phyloP scores from a whole-genome alignment of 2,888 invertebrate genomes.

The Perdita meconis region DNA sequence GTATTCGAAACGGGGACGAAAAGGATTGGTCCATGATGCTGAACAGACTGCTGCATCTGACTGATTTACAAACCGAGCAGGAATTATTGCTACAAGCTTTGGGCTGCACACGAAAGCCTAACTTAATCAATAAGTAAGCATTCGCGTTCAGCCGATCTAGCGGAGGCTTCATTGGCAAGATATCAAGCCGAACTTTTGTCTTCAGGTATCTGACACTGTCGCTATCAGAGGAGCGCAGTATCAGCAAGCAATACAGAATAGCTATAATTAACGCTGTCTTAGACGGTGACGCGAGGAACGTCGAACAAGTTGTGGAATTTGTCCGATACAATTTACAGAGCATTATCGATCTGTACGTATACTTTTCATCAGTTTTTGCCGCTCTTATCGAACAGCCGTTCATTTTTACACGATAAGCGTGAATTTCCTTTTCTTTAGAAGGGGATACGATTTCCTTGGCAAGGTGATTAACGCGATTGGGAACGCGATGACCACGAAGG shows the following conservation, averaged over 20 bases:
- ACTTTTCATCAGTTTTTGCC: background rate
- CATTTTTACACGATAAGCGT: background rate
- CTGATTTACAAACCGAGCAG: conserved; percentile 89
- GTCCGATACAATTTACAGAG: conserved; percentile 68
- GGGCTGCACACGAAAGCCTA: conserved; percentile 87
- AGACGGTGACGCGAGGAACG: conserved; percentile 64
- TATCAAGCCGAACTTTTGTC: background rate
- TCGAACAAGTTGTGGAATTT: conserved; percentile 69
- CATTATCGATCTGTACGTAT: conserved; percentile 69
- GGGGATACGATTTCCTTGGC: conserved; percentile 66
- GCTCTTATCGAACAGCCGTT: background rate
- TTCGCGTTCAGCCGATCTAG: background rate
- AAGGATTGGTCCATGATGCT: conserved; percentile 88
- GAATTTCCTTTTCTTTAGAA: conserved; percentile 47
- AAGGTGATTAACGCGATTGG: conserved; percentile 71
- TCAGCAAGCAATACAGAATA: conserved; percentile 74
- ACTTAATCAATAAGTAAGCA: conserved; percentile 86
- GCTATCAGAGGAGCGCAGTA: conserved; percentile 38
- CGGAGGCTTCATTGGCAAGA: background rate
- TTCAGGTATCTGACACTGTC: conserved; percentile 60
- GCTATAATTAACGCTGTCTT: conserved; percentile 69
- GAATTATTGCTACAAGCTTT: conserved; percentile 88
- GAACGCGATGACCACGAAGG: conserved; percentile 62
- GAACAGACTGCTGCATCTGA: conserved; percentile 85
- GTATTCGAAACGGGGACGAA: conserved; percentile 87